Percentiles rank a stretch among this genome's conserved stretches.
Evolutionary conservation across 2,797 vertebrate genomes (phyloP).

Genomic region (Sarcoramphus papa): DNA sequence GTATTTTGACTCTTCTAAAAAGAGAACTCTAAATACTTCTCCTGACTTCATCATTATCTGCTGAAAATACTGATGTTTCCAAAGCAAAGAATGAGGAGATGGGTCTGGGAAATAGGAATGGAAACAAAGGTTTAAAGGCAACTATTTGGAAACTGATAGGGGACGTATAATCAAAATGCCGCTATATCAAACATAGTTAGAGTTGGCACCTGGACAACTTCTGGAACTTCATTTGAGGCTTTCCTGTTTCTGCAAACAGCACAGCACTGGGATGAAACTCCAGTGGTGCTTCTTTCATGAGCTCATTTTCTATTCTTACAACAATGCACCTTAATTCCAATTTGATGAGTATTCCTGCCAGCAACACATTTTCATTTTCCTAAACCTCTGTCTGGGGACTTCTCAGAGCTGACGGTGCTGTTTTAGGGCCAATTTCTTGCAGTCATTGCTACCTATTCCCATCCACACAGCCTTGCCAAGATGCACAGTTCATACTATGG

Average conservation of each 20-base stretch:
- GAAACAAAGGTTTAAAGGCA: background rate
- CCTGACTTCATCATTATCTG: background rate
- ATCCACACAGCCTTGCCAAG: background rate
- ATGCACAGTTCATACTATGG: background rate
- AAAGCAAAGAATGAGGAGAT: background rate
- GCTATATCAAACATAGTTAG: background rate
- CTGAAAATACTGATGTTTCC: background rate
- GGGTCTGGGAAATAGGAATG: background rate
- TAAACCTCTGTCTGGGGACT: constrained; percentile 35
- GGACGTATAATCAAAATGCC: background rate
- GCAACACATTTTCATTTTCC: constrained; percentile 45
- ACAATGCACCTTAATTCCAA: constrained; percentile 20
- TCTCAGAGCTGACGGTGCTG: constrained; percentile 4
- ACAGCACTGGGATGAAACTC: background rate
- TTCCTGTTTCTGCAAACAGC: constrained; percentile 1
- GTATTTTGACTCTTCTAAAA: background rate
- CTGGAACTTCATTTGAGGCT: constrained; percentile 27
- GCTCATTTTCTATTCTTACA: constrained; percentile 23
- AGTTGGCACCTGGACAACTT: constrained; percentile 13
- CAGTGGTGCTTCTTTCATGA: background rate
- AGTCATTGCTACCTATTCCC: background rate
- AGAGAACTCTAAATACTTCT: background rate
- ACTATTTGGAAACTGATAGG: background rate
- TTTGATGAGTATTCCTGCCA: constrained; percentile 8
- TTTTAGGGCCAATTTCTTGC: constrained; percentile 31